phyloP scores from a whole-genome alignment of 2,113 vertebrate genomes.

The Prolemur simus region DNA sequence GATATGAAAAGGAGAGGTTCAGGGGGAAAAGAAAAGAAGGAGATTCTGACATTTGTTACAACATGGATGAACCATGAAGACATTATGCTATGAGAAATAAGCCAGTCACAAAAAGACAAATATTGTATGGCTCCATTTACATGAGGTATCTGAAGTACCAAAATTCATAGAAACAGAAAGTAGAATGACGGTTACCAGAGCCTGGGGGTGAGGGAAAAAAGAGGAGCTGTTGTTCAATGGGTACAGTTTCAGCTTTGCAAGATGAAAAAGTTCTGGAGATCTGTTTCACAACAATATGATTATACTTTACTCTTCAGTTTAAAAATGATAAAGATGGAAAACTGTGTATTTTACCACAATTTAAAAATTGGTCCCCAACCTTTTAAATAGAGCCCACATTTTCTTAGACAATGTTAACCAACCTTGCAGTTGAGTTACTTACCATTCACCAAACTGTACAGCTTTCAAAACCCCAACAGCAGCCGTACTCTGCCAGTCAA shows the following conservation, averaged over 20 bases:
- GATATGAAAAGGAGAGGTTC: no score
- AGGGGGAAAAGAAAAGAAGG: neutral
- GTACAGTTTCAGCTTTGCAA: neutral
- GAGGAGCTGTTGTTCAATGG: neutral
- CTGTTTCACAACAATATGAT: slow-evolving; percentile 3
- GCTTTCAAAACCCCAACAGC: slow-evolving; percentile 98
- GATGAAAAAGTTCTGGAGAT: slow-evolving; percentile 13
- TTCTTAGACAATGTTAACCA: slow-evolving; percentile 36
- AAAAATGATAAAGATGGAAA: neutral
- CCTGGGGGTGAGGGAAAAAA: neutral
- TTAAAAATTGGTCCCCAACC: neutral
- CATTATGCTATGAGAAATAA: neutral
- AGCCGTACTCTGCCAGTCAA: slow-evolving; percentile 99
- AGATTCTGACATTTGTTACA: neutral
- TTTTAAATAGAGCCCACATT: slow-evolving; percentile 19
- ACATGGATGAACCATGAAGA: neutral
- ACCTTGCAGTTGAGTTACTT: slow-evolving; percentile 56
- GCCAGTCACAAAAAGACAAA: neutral
- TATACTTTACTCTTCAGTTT: neutral
- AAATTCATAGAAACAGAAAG: slow-evolving; percentile 18
- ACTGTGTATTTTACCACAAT: neutral
- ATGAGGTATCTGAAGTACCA: neutral
- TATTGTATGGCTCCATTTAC: neutral
- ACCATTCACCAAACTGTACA: slow-evolving; percentile 97
- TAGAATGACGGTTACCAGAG: neutral